Conservation (phyloP, 2,113 vertebrate genomes). For the Lutjanus erythropterus region DNA sequence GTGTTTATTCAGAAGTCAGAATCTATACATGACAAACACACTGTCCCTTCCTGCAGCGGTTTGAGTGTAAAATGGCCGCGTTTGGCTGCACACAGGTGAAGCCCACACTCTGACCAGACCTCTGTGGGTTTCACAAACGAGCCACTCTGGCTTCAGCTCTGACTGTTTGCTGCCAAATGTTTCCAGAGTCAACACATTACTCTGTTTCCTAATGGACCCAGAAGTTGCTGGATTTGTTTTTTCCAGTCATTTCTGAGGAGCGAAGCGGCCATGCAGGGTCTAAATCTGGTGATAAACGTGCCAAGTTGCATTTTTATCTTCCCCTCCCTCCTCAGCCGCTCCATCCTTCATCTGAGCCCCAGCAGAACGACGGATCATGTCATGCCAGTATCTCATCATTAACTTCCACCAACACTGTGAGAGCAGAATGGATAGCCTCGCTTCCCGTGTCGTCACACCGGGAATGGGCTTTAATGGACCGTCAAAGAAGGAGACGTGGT, state of each 20-base stretch:
- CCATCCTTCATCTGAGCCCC: slow-evolving; percentile 45
- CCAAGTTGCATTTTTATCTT: not conserved
- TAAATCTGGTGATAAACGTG: not conserved
- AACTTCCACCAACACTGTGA: slow-evolving; percentile 44
- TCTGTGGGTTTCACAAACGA: not conserved
- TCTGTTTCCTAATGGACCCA: slow-evolving; percentile 15
- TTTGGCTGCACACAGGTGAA: not conserved
- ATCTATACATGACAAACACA: not conserved
- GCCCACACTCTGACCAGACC: too few species aligned
- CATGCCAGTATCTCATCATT: slow-evolving; percentile 51
- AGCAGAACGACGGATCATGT: not conserved
- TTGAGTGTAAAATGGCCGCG: too few species aligned
- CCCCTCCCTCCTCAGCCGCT: not conserved
- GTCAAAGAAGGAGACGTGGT: not conserved
- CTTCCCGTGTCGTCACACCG: slow-evolving; percentile 19
- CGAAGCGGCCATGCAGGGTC: not conserved
- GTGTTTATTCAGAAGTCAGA: too few species aligned
- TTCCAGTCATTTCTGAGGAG: not conserved
- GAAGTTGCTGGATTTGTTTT: not conserved
- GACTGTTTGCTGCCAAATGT: slow-evolving; percentile 9
- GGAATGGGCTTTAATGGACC: slow-evolving; percentile 46
- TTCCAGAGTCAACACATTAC: not conserved
- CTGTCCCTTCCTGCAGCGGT: too few species aligned
- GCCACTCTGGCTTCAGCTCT: not conserved
- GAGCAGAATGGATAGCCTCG: slow-evolving; percentile 48